A percentile compares a stretch with the other conserved stretches of the same genome.
Conservation (phyloP, 2,797 vertebrate genomes). For the Neopelma chrysocephalum region DNA sequence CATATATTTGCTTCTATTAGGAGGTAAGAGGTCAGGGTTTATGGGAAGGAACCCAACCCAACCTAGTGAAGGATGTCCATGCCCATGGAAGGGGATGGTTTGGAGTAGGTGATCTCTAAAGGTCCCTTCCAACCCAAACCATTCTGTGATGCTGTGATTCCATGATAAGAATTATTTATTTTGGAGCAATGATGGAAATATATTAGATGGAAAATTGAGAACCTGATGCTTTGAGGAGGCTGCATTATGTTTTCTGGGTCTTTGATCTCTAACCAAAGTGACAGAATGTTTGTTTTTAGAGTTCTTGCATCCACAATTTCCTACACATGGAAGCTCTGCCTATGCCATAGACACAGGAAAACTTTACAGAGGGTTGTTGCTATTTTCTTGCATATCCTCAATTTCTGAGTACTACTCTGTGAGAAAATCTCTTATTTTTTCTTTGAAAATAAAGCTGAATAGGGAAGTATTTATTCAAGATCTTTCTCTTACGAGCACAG, state of each 20-base stretch:
- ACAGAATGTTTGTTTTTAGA: background rate
- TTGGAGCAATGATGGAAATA: background rate
- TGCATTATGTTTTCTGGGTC: background rate
- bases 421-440: background rate
- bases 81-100: background rate
- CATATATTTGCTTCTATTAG: background rate
- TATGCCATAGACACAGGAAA: background rate
- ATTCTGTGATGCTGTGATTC: background rate
- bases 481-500: background rate
- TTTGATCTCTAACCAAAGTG: background rate
- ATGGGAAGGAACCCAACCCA: background rate
- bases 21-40: background rate
- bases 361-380: background rate
- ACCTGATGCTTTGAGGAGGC: background rate
- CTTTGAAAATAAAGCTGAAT: background rate
- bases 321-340: background rate
- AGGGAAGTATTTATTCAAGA: background rate
- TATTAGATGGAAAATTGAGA: background rate
- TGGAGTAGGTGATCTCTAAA: background rate
- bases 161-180: background rate
- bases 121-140: background rate
- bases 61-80: background rate
- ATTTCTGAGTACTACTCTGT: background rate
- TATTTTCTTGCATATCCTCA: background rate
- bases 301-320: background rate